Evolutionary conservation across 2,797 vertebrate species (phyloP), one percentile per base, ranked within the genome.

Genomic region (Petrocephalus schoutedeni): DNA sequence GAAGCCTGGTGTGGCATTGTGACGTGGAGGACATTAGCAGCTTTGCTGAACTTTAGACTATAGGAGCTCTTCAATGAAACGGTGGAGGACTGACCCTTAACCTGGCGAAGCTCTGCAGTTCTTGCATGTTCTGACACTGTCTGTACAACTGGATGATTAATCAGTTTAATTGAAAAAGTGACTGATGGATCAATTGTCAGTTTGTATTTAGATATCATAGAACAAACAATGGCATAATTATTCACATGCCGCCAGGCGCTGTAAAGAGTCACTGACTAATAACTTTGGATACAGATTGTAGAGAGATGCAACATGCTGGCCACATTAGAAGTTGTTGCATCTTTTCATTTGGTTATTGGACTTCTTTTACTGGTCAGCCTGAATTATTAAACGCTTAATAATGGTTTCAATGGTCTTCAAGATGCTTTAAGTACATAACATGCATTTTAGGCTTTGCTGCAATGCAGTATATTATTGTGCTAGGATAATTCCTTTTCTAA

Each of bases 41-140:
- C 12, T 56, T 21, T 49, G 54, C 21, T 94, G 94, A 94, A 94
- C 95, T 94, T 95, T 91, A 94, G 93, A 92, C 93, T 88, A 89
- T 54, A 51, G 16, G 67, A 86, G 67, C 82, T 61, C 91, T 92
- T 92, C 93, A 95, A 89, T 92, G 87, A 85, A 89, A 87, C 90
- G 91, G 32, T 89, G 2, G 41, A 74, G 88, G 45, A 32, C 23
- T 90, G 90, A 93, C 90, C 94, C 92, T 95, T 94, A 91, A 89
- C 90, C 94, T 87, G 4, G 0, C 23, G 53, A 28, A 80, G 19
- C 56, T 56, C 87, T 57, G 83, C 51, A 88, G 9, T 71, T 88
- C 57, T 56, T n/a, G n/a, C 19, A 56, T 16, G 16, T 16, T 36
- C 80, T 32, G 14, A n/a, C 45, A 61, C n/a, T 6, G n/a, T 36